Percentiles rank a stretch among this genome's conserved stretches.
phyloP scores from a whole-genome alignment of 2,113 vertebrate genomes.

The Accipiter virgatus region DNA sequence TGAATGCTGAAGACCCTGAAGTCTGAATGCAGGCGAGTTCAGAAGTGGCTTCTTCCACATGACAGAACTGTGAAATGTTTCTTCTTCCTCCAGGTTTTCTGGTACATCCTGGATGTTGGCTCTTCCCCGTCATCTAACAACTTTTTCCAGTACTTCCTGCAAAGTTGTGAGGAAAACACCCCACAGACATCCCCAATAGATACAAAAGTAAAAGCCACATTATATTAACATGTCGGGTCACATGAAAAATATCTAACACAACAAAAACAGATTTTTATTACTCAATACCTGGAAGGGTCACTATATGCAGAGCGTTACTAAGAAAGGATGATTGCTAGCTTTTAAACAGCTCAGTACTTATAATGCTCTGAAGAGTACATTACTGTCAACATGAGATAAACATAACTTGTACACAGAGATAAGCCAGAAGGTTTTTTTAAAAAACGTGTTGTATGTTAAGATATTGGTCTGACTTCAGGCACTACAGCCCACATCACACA shows the following conservation, averaged over 20 bases:
- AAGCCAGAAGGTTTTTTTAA: background rate
- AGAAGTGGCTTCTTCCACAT: background rate
- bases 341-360: background rate
- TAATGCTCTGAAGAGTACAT: background rate
- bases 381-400: background rate
- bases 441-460: background rate
- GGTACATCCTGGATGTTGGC: background rate
- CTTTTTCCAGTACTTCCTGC: background rate
- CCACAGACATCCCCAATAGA: background rate
- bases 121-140: background rate
- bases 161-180: background rate
- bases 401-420: background rate
- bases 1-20: no score
- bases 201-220: background rate
- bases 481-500: background rate
- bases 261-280: background rate
- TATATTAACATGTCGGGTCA: background rate
- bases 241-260: background rate
- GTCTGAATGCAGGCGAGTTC: fast-evolving
- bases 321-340: background rate
- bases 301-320: background rate
- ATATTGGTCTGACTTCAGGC: background rate
- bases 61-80: background rate
- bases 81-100: background rate
- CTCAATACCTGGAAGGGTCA: background rate